A percentile compares a stretch with the other conserved stretches of the same genome.
phyloP scores from a whole-genome alignment of 1,140 invertebrate species.

The Probaryconus sp. region DNA sequence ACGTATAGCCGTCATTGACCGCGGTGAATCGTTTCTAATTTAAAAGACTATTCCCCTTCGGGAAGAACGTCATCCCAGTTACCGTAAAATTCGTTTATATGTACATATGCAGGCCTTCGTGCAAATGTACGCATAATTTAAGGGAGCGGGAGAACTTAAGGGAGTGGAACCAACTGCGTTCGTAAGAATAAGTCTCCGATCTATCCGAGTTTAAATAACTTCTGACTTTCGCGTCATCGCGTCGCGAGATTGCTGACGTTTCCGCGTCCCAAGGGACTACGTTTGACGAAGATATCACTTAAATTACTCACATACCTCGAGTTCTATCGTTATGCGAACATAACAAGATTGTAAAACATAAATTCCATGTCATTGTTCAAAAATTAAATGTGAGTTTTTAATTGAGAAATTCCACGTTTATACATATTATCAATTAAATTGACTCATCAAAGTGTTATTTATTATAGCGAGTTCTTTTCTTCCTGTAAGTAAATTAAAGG shows the following conservation, averaged over 20 bases:
- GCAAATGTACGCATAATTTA: not conserved
- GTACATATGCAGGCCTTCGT: conserved; percentile 1
- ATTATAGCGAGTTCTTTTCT: no score
- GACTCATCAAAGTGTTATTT: no score
- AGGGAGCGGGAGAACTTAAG: not conserved
- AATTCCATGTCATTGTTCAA: conserved; percentile 1
- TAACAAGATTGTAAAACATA: conserved; percentile 20
- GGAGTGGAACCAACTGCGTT: conserved; percentile 11
- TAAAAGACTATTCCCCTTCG: conserved; percentile 51
- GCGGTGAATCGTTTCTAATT: conserved; percentile 60
- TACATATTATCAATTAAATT: no score
- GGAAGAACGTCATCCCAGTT: conserved; percentile 45
- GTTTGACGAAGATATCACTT: conserved; percentile 43
- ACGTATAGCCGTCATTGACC: conserved; percentile 55
- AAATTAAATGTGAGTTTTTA: not conserved
- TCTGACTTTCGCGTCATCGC: conserved; percentile 42
- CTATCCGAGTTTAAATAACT: conserved; percentile 49
- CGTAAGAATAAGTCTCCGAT: conserved; percentile 45
- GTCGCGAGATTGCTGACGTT: conserved; percentile 38
- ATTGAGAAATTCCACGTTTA: not conserved
- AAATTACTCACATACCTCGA: conserved; percentile 22
- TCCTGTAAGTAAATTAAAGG: no score
- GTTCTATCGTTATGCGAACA: not conserved
- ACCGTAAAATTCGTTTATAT: conserved; percentile 49
- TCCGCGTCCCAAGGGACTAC: conserved; percentile 22